These are phyloP conservation scores for Amphilophus citrinellus DNA, from an alignment of 2,113 vertebrate genomes.

Conservation along the genomic window DNA sequence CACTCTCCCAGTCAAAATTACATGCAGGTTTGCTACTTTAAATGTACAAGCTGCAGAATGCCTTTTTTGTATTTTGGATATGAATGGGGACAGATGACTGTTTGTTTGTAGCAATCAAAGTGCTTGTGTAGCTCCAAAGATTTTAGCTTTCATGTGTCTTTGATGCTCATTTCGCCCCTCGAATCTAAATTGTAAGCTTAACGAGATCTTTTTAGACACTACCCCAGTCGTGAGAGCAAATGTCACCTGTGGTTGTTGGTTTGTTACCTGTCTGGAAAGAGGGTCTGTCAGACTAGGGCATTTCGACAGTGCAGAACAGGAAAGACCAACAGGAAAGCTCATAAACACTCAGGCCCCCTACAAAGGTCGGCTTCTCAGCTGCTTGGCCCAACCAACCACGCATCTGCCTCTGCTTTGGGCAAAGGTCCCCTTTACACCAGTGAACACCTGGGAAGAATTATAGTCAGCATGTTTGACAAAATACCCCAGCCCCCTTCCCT, in stretches of 20 bases:
- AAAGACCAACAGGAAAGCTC: slow-evolving; percentile 71
- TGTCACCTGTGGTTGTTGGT: slow-evolving; percentile 48
- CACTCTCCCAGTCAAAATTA: slow-evolving; percentile 34
- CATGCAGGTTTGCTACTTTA: slow-evolving; percentile 38
- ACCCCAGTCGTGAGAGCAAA: slow-evolving; percentile 37
- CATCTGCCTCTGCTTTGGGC: slow-evolving; percentile 77
- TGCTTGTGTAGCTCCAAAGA: slow-evolving; percentile 31
- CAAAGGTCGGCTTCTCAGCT: slow-evolving; percentile 70
- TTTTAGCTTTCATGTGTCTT: not conserved
- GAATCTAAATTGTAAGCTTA: slow-evolving; percentile 29
- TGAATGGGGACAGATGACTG: slow-evolving; percentile 23
- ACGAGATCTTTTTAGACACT: slow-evolving; percentile 30
- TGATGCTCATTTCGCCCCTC: not conserved
- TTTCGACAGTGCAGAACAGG: slow-evolving; percentile 69
- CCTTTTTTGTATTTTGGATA: slow-evolving; percentile 37
- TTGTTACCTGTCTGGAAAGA: slow-evolving; percentile 72
- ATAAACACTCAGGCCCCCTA: slow-evolving; percentile 77
- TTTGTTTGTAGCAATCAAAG: slow-evolving; percentile 29
- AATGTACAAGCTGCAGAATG: slow-evolving; percentile 34
- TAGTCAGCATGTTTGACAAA: slow-evolving; percentile 74
- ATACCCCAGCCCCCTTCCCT: slow-evolving; percentile 57
- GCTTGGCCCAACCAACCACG: slow-evolving; percentile 61
- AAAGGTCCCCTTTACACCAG: slow-evolving; percentile 59
- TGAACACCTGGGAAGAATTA: slow-evolving; percentile 81
- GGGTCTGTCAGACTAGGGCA: slow-evolving; percentile 45